Base-by-base conservation (phyloP, 2,797 vertebrate genomes). In the Parotocinclus haroldoi region DNA sequence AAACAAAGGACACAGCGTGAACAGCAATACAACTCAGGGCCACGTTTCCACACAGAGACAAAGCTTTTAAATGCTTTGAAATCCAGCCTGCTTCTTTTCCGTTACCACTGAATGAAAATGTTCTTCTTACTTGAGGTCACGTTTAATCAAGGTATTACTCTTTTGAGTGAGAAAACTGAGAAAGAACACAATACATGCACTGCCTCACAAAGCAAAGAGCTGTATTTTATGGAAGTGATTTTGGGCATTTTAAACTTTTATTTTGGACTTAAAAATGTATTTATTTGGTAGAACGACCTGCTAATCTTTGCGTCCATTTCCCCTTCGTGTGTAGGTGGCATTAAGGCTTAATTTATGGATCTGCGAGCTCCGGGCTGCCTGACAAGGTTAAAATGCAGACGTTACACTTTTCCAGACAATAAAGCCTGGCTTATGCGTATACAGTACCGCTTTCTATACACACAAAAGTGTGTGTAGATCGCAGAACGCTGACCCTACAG, bases 1-100 rank as follows among this genome's bases (percentile, higher is more conserved):
- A 76, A 72, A 58, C 66, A 72, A 54, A 69, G 52, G 73, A 67
- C 42, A 57, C 40, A 63, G 68, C 39, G 58, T 55, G 17, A 71
- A 45, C 51, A 53, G 48, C 45, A 52, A 55, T 50, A n/a, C 19
- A 58, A 62, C 54, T 73, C 50, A 68, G 63, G 58, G 63, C 51
- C 55, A 71, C 18, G 48, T 63, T 58, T 68, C 51, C 10, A 38
- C 49, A 50, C 17, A 46, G 40, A 53, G 63, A 51, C 52, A 46
- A 66, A 62, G 58, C 46, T 52, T 66, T 57, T 18, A 58, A 64
- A 57, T 16, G 44, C 38, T 18, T 18, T 66, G 57, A 71, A 65
- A 56, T n/a, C 51, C 10, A 27, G 39, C n/a, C 36, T 13, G 36
- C 9, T 49, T 11, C 42, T 42, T 60, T 42, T 55, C 36, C 42